Evolutionary conservation across 2,888 invertebrate species (phyloP), one percentile per base, ranked within the genome.

Genomic region (Harpalus rubripes): DNA sequence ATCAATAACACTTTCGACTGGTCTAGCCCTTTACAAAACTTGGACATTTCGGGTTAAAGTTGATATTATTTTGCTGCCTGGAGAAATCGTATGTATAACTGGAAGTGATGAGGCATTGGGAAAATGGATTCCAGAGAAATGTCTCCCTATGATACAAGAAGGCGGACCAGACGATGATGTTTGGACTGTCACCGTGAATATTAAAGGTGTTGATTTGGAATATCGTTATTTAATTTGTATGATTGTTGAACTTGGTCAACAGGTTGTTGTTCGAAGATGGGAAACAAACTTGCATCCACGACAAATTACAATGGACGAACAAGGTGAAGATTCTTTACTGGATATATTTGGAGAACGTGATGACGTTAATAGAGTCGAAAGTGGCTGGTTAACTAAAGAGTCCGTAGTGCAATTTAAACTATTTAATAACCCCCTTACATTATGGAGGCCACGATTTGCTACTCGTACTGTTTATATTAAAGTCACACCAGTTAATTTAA

Each of bases 371-470:
- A 93, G 93, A 87, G 91, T 96, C 12, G 95, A 95, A 88, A 93
- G 94, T 87, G 98, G 98, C 12, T 98, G 98, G 98, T 92, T 98
- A 39, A 97, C 96, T 58, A 93, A 94, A 86, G 96, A 97, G 90
- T 95, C 95, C n/a, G 92, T 96, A 82, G 92, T 98, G 72, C 97
- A 98, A 90, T 93, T 98, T 86, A 96, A 97, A 90, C 93, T 97
- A 88, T 94, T 95, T 88, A 95, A 96, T 88, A 95, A 95, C 88
- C 96, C 97, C 0, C 93, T 98, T 85, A 95, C 94, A 87, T 92
- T 97, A 80, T 95, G 94, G 94, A 95, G 95, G 88, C 94, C 94
- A 88, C 94, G 95, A 87, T 93, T 96, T 88, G 92, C 94, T 87
- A 94, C 94, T 87, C 94, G 94, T 87, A 91, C 93, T 86, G 92